phyloP scores from a whole-genome alignment of 2,113 vertebrate species.

The Ophthalmolycus amberensis region DNA sequence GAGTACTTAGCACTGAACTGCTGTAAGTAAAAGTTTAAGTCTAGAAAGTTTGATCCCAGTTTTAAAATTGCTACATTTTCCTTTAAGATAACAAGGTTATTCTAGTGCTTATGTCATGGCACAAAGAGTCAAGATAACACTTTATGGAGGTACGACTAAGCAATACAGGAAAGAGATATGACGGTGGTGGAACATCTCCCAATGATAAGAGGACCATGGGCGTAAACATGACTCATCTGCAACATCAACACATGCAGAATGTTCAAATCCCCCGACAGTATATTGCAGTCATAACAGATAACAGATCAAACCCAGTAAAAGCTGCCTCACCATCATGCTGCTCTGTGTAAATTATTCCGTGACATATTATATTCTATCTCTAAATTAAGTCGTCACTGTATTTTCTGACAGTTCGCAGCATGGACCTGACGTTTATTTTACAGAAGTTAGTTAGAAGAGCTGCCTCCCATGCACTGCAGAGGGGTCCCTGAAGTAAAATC shows the following conservation, averaged over 20 bases:
- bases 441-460: slow-evolving; percentile 21
- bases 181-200: slow-evolving; percentile 4
- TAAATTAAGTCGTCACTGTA: slow-evolving; percentile 1
- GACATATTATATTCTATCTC: background rate
- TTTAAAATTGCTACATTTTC: background rate
- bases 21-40: background rate
- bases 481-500: background rate
- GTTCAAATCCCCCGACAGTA: background rate
- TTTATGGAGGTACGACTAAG: background rate
- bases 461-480: background rate
- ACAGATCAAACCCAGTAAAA: background rate
- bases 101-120: background rate
- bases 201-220: background rate
- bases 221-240: slow-evolving; percentile 12
- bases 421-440: slow-evolving; percentile 6
- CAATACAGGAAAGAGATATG: slow-evolving; percentile 3
- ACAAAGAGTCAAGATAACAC: slow-evolving; percentile 3
- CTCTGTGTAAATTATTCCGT: background rate
- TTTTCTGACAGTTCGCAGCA: slow-evolving; percentile 8
- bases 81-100: background rate
- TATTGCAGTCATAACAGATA: background rate
- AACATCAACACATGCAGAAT: background rate
- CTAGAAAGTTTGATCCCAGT: background rate
- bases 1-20: background rate
- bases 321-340: background rate